Conservation (phyloP, 2,888 invertebrate species). For the Melieria picta region DNA sequence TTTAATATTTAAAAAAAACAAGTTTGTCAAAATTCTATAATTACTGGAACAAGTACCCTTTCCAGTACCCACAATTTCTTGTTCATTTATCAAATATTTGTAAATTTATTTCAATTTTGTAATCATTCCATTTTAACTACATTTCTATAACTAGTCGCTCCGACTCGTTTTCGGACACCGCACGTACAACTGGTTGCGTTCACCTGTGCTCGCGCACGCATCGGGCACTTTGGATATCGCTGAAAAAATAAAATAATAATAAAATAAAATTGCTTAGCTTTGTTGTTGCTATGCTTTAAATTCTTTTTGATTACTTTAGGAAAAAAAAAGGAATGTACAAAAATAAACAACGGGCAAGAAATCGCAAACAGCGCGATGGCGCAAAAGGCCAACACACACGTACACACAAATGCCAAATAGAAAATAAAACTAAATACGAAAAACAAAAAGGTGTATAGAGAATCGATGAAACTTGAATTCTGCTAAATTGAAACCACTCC, state of each 20-base stretch:
- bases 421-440: too few species aligned
- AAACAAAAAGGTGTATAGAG: too few species aligned
- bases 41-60: too few species aligned
- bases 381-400: too few species aligned
- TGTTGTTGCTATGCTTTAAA: conserved; percentile 6
- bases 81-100: too few species aligned
- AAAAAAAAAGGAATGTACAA: background rate
- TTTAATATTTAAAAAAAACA: too few species aligned
- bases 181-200: conserved; percentile 18
- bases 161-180: background rate
- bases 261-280: background rate
- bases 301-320: conserved; percentile 8
- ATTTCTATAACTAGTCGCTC: too few species aligned
- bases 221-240: conserved; percentile 3
- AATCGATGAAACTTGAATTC: conserved; percentile 24
- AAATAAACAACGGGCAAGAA: conserved; percentile 13
- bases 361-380: conserved; percentile 2
- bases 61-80: too few species aligned
- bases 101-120: too few species aligned
- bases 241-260: background rate
- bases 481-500: conserved; percentile 36
- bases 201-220: background rate
- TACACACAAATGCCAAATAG: too few species aligned
- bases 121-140: too few species aligned
- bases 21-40: too few species aligned